phyloP scores from a whole-genome alignment of 2,113 vertebrate genomes.

The Thunnus maccoyii region DNA sequence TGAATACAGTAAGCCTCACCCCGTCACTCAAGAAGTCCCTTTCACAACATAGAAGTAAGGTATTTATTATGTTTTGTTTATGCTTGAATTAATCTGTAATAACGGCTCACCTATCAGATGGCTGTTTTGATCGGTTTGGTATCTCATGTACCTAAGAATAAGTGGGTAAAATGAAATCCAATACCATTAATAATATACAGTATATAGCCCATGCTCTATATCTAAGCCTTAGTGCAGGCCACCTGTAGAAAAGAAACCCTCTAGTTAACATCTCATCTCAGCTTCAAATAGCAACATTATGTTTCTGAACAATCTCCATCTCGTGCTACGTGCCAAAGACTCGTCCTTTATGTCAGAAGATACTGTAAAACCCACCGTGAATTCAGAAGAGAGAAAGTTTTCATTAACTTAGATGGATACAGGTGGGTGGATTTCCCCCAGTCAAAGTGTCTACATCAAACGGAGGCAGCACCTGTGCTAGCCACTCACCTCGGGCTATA shows the following conservation, averaged over 20 bases:
- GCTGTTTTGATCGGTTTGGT: not conserved
- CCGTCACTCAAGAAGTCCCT: too few relatives aligned
- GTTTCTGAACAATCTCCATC: not conserved
- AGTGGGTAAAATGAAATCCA: not conserved
- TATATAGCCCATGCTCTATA: not conserved
- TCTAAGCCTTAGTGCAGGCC: not conserved
- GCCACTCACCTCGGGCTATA: conserved; percentile 59
- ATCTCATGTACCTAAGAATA: not conserved
- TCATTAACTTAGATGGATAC: conserved; percentile 43
- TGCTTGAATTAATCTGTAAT: too few relatives aligned
- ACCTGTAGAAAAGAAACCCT: not conserved
- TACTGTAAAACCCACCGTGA: conserved; percentile 7
- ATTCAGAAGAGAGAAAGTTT: conserved; percentile 43
- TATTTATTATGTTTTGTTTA: too few relatives aligned
- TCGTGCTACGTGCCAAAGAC: conserved; percentile 32
- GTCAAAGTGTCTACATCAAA: conserved; percentile 62
- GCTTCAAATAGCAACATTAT: conserved; percentile 17
- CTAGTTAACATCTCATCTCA: not conserved
- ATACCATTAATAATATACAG: not conserved
- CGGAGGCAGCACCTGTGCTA: conserved; percentile 53
- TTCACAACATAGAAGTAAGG: too few relatives aligned
- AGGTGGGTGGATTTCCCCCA: conserved; percentile 66
- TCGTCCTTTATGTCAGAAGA: not conserved
- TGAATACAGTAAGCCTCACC: too few relatives aligned
- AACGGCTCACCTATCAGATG: too few relatives aligned